phyloP scores from a whole-genome alignment of 2,888 invertebrate genomes.

The Tenthredo amoena region DNA sequence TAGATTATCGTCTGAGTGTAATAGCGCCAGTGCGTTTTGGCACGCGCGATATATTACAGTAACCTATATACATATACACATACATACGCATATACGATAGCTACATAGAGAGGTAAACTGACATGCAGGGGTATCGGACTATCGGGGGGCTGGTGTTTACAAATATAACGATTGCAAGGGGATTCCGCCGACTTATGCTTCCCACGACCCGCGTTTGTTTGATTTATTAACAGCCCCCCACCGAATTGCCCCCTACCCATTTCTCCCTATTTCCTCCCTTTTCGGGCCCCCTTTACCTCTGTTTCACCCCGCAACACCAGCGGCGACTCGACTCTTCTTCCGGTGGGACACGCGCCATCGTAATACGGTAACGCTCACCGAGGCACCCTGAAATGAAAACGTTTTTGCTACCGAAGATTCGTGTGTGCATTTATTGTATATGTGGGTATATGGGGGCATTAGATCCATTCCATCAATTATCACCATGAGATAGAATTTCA shows the following conservation, averaged over 20 bases:
- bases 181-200: conserved; percentile 69
- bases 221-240: conserved; percentile 69
- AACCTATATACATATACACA: conserved; percentile 9
- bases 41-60: not conserved
- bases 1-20: not conserved
- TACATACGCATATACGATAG: not conserved
- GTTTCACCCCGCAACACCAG: conserved; percentile 43
- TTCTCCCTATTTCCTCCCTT: conserved; percentile 57
- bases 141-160: conserved; percentile 56
- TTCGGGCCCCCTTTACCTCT: conserved; percentile 58
- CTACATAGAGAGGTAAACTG: not conserved
- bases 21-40: not conserved
- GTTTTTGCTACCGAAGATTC: conserved; percentile 25
- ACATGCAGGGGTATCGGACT: not conserved
- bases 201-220: conserved; percentile 71
- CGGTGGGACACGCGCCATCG: conserved; percentile 70
- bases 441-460: not conserved
- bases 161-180: conserved; percentile 69
- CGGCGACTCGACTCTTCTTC: conserved; percentile 68
- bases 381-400: conserved; percentile 27
- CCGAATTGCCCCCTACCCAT: conserved; percentile 63
- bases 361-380: conserved; percentile 40
- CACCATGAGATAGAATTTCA: not conserved
- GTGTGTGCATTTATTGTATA: not conserved
- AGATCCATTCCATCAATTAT: not conserved